Evolutionary conservation across 2,113 vertebrate genomes (phyloP), one percentile per base, ranked within the genome.

Genomic region (Arenaria interpres): DNA sequence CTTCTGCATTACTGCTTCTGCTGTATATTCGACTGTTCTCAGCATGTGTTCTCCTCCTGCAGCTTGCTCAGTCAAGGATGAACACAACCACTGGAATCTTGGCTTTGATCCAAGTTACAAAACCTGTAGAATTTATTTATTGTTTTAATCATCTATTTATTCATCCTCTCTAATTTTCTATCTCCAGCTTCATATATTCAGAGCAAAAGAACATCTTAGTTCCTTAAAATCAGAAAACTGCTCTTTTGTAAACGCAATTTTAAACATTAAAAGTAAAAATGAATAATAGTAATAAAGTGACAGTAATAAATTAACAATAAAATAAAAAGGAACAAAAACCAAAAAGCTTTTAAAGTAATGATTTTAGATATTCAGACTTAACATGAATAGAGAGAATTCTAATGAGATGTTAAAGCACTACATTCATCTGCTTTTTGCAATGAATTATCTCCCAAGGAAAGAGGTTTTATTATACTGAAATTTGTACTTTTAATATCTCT

Each of bases 41-140:
- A 95, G 98, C 95, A 72, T 39, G 96, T 41, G 75, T 59, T 88
- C 82, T 97, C 74, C 81, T 92, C 50, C 7, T 71, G 19, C 43
- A 90, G 69, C 83, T 93, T 97, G 77, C 74, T 98, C 95, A 98
- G 74, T 57, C 95, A 94, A 97, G 90, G 89, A 89, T 96, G 92
- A 96, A 97, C 35, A 78, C 54, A 94, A 84, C 85, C 95, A 88
- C 86, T 81, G 74, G 45, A 77, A 45, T 91, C 59, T 33, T 95
- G 93, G 95, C 91, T 97, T 74, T 7, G 1, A 75, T 80, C 83
- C 97, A 97, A 72, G 14, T 19, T 39, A 84, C 77, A 85, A 96
- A 97, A 92, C 62, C 85, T 93, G 73, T 14, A 41, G 83, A 75
- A 66, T 41, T 87, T 94, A 90, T 94, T 92, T 95, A 77, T 79